Percentiles rank a stretch among this genome's conserved stretches.
Conservation (phyloP, 2,113 vertebrate species). For the Eolophus roseicapilla region DNA sequence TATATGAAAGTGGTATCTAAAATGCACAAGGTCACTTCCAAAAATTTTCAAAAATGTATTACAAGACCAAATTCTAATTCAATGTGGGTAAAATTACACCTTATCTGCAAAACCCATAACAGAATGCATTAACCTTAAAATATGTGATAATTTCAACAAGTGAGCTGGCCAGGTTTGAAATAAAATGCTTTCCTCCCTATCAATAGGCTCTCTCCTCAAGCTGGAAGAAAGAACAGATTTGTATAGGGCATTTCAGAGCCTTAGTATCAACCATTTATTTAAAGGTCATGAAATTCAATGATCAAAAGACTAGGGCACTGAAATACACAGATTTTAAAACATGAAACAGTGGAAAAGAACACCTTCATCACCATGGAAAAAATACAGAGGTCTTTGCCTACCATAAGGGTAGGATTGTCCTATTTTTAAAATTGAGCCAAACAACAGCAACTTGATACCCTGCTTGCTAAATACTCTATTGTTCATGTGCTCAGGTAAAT, state of each 20-base stretch:
- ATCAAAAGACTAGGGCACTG: neutral
- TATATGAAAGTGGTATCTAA: neutral
- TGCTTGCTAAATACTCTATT: constrained; percentile 1
- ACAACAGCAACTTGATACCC: constrained; percentile 4
- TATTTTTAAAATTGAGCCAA: constrained; percentile 14
- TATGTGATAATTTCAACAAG: neutral
- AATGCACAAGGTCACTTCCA: neutral
- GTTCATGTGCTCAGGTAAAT: constrained; percentile 8
- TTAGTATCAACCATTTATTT: neutral
- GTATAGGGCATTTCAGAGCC: neutral
- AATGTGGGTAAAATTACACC: neutral
- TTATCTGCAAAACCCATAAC: neutral
- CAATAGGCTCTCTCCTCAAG: neutral
- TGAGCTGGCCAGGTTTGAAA: neutral
- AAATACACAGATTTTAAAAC: constrained; percentile 11
- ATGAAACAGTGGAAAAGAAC: neutral
- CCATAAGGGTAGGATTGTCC: neutral
- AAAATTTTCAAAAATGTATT: neutral
- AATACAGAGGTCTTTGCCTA: neutral
- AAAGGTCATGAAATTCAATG: neutral
- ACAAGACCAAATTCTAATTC: neutral
- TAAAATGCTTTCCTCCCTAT: neutral
- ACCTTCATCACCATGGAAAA: neutral
- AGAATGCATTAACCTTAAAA: neutral
- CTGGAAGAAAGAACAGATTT: neutral